Percentiles rank a stretch among this genome's conserved stretches.
Evolutionary conservation across 2,797 vertebrate species (phyloP).

Genomic region (Girardinus metallicus): DNA sequence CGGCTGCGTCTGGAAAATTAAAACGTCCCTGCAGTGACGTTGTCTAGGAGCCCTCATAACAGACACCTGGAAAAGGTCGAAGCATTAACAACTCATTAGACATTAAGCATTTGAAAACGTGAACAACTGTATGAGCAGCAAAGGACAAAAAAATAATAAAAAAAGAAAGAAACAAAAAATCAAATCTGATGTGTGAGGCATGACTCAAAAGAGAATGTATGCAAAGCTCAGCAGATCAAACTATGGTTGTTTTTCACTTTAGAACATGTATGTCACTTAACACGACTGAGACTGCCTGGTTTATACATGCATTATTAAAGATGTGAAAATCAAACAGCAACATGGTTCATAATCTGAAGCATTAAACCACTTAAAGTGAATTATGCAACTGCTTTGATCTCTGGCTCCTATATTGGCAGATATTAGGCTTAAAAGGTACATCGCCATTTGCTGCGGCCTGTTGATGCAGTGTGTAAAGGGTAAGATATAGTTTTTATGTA

Average conservation of each 20-base stretch:
- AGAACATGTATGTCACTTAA: not conserved
- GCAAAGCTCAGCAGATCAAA: not conserved
- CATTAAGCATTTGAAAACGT: not conserved
- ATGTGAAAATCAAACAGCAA: constrained; percentile 1
- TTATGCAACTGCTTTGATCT: constrained; percentile 31
- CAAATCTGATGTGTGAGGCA: not conserved
- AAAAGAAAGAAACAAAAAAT: not conserved
- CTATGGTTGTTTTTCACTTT: not conserved
- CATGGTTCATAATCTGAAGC: constrained; percentile 11
- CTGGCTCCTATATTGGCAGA: not conserved
- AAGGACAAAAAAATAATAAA: not conserved
- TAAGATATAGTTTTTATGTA: not conserved
- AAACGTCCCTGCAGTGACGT: constrained; percentile 87
- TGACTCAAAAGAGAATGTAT: not conserved
- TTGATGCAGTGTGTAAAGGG: not conserved
- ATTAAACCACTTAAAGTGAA: constrained; percentile 47
- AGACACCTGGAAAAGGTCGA: constrained; percentile 58
- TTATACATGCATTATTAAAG: not conserved
- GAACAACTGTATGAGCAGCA: not conserved
- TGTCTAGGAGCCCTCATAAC: constrained; percentile 70
- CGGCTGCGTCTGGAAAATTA: constrained; percentile 93
- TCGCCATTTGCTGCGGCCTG: not conserved
- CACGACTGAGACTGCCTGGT: not conserved
- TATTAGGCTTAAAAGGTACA: constrained; percentile 11
- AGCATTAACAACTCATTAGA: not conserved